Base-by-base conservation (phyloP, 2,797 vertebrate genomes). In the Arnoldichthys spilopterus region DNA sequence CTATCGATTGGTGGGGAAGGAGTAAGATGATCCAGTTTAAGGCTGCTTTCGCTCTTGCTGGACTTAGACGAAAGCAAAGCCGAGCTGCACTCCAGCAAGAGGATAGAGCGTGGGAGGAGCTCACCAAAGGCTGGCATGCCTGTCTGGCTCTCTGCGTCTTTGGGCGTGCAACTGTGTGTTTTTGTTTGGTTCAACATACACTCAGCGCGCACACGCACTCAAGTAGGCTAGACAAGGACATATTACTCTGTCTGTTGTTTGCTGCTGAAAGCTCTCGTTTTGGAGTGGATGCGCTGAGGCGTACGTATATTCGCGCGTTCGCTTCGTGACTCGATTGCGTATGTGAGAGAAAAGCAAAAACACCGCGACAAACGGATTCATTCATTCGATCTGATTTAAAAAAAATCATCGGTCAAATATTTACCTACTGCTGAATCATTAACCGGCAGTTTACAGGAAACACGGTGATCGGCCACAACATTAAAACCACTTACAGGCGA, bases 1-100 rank as follows among this genome's bases (percentile, higher is more conserved):
- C 76, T 83, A 76, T 85, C 76, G 82, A 85, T 82, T 71, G 79
- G 59, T 61, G 47, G 24, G 66, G 43, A 64, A 63, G 81, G 74
- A 80, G 84, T 66, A 82, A 34, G 51, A 73, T 59, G 74, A 84
- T 72, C 45, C 78, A 81, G 47, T 40, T 32, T 37, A 9, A 61
- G 80, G 72, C 69, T 34, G 47, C 28, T 75, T 74, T 53, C 51
- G 40, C 70, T 85, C 70, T 61, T 28, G 28, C 59, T 61, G 53
- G 68, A 62, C 53, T 71, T 47, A 81, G 76, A 79, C 68, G 43
- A 64, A 79, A 72, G 76, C 62, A 24, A 66, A 63, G 45, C 37
- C 15, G 74, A 61, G 76, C 68, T 58, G 59, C 30, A 59, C 63
- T 79, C 75, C 73, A 59, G 73, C 59, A 54, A 76, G 37, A 18